These are phyloP conservation scores for Antheraea yamamai DNA, from an alignment of 2,888 invertebrate species.

Conservation along the genomic window DNA sequence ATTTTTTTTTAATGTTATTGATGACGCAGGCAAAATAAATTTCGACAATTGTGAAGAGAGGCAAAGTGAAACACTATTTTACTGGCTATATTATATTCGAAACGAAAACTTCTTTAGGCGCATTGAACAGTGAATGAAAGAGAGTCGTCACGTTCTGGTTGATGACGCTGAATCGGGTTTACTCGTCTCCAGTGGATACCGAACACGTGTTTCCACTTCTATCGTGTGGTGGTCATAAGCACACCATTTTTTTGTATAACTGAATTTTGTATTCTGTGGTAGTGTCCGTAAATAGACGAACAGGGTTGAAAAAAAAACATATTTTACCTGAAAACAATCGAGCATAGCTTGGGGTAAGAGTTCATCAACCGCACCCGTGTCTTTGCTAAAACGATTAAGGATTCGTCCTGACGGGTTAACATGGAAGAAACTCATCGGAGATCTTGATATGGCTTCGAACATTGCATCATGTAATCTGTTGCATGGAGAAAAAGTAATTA, in stretches of 20 bases:
- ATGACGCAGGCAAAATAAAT: background rate
- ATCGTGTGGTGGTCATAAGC: no score
- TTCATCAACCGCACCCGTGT: constrained; percentile 92
- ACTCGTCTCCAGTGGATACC: no score
- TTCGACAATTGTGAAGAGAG: no score
- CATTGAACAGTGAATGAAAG: no score
- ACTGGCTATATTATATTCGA: background rate
- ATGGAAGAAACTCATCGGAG: constrained; percentile 88
- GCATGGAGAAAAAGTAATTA: constrained; percentile 16
- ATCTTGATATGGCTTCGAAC: constrained; percentile 82
- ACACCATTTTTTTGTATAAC: no score
- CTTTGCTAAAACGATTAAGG: constrained; percentile 91
- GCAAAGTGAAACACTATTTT: background rate
- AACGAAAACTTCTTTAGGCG: no score
- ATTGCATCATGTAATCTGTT: constrained; percentile 84
- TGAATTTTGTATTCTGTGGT: no score
- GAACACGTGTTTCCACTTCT: no score
- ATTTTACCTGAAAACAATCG: constrained; percentile 84
- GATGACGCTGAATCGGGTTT: no score
- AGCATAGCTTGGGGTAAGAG: constrained; percentile 87
- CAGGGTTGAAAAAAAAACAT: background rate
- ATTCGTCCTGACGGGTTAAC: constrained; percentile 91
- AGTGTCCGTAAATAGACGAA: no score
- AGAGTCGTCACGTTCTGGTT: no score
- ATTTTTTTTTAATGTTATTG: background rate